Conservation (phyloP, 1,140 invertebrate genomes). For the Pogonognathellus flavescens region DNA sequence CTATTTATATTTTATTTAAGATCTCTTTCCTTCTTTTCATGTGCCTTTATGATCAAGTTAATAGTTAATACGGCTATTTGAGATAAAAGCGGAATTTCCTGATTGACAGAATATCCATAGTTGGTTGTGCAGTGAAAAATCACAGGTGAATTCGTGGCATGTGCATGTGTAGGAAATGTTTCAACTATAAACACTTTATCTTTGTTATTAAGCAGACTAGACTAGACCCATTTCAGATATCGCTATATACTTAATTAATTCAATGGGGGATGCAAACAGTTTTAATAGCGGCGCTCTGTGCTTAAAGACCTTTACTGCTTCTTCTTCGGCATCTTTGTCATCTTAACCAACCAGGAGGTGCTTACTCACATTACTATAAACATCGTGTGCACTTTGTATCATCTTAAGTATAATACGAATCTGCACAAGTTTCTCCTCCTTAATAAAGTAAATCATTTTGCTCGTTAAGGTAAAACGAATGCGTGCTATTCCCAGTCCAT, state of each 20-base stretch:
- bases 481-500: background rate
- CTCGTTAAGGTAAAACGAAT: conserved; percentile 7
- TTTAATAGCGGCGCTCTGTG: conserved; percentile 11
- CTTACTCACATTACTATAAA: background rate
- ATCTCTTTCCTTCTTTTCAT: conserved; percentile 8
- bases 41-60: background rate
- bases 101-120: conserved; percentile 16
- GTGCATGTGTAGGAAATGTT: background rate
- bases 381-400: background rate
- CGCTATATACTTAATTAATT: conserved; percentile 6
- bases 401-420: conserved; percentile 7
- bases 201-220: background rate
- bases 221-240: background rate
- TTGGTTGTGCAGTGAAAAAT: background rate
- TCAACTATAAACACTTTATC: background rate
- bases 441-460: background rate
- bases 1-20: background rate
- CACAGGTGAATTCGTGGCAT: background rate
- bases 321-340: conserved; percentile 8
- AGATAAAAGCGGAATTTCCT: conserved; percentile 25
- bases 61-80: conserved; percentile 31
- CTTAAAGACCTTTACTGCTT: background rate
- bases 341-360: background rate
- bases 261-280: conserved; percentile 24
- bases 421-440: conserved; percentile 22